Base-by-base conservation (phyloP, 2,888 invertebrate genomes). In the Rhimphoctona megacephalus region DNA sequence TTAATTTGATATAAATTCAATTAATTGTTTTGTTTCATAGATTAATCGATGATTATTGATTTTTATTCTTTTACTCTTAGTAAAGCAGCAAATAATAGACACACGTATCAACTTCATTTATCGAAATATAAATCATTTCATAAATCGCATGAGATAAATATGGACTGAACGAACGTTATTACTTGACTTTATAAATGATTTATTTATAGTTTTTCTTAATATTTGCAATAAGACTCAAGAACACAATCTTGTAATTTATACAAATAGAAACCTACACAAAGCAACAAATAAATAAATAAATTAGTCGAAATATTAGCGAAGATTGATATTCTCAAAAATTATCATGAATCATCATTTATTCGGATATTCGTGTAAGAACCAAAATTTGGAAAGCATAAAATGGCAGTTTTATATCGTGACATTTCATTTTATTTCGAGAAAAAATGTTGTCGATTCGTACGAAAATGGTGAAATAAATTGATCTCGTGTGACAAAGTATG, bases 401-500 rank as follows among this genome's bases (percentile, higher is more conserved):
- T 3, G 11, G 25, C 54, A 54, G 57, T 57, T n/a, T n/a, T 25
- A 69, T 17, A 43, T 25, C 14, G 69, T 43, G 57, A 61, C 17
- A 30, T 19, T 46, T 17, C 46, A 17, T 46, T 22, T 30, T 17
- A 22, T 25, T 14, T 39, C 1, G 46, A 49, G 7, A 70, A 46
- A 43, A 46, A 25, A 43, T 33, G 74, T 61, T 33, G 11, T 30
- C 64, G 66, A 61, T 66, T 64, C 67, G 19, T 17, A 39, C 36
- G 30, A 69, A 78, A 69, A 33, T 49, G 6, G 25, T 30, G 33
- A 39, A 22, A 64, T n/a, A 36, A 39, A 74, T 74, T 39, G n/a
- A 43, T 25, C 39, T 46, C 54, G n/a, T 61, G 66, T 33, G 74
- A 84, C 84, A 84, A 84, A 80, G 80, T 84, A 79, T 17, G 49